phyloP scores from a whole-genome alignment of 1,140 invertebrate genomes.

The Diabrotica undecimpunctata region DNA sequence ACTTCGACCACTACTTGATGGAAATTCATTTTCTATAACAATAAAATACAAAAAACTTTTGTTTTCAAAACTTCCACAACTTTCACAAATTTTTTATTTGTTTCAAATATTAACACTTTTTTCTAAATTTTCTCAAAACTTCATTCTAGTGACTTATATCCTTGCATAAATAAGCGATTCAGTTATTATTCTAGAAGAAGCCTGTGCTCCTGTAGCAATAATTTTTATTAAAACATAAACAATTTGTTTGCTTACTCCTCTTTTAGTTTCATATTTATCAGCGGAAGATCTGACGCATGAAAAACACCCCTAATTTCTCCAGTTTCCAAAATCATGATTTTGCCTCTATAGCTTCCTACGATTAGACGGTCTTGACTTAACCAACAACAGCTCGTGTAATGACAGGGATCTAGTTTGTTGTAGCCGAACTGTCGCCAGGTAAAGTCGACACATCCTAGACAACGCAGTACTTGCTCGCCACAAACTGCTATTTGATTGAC shows the following conservation, averaged over 20 bases:
- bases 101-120: too few species aligned
- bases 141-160: too few species aligned
- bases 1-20: too few species aligned
- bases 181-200: too few species aligned
- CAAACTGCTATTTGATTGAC: conserved; percentile 69
- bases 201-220: too few species aligned
- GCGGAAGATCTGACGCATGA: conserved; percentile 52
- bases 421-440: conserved; percentile 79
- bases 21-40: too few species aligned
- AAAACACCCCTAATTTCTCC: conserved; percentile 70
- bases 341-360: conserved; percentile 69
- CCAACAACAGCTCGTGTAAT: conserved; percentile 65
- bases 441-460: conserved; percentile 75
- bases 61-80: too few species aligned
- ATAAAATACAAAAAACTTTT: too few species aligned
- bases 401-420: conserved; percentile 73
- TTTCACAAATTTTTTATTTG: too few species aligned
- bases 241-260: conserved; percentile 24
- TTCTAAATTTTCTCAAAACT: too few species aligned
- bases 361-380: conserved; percentile 70
- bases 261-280: conserved; percentile 38
- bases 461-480: conserved; percentile 69
- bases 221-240: too few species aligned
- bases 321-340: conserved; percentile 72
- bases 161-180: too few species aligned